Evolutionary conservation across 2,888 invertebrate genomes (phyloP).

Genomic region (Marasmarcha lunaedactyla): DNA sequence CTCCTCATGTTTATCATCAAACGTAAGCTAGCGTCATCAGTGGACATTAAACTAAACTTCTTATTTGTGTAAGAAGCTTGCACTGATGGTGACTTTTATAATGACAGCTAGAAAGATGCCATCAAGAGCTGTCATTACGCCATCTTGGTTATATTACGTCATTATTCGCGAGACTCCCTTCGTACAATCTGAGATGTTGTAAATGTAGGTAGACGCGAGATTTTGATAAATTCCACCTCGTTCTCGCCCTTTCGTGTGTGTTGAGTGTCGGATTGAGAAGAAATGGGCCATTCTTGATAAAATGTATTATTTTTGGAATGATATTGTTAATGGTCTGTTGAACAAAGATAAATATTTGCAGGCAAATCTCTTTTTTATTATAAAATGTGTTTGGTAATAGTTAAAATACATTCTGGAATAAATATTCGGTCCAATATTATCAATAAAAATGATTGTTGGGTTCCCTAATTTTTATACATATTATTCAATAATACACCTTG

Average conservation of each 20-base stretch:
- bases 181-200: constrained; percentile 57
- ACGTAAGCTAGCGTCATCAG: constrained; percentile 33
- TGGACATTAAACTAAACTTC: constrained; percentile 24
- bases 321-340: too few species aligned
- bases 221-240: constrained; percentile 52
- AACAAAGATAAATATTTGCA: too few species aligned
- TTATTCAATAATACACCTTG: too few species aligned
- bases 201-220: constrained; percentile 58
- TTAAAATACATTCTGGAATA: too few species aligned
- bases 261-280: constrained; percentile 46
- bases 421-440: too few species aligned
- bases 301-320: constrained; percentile 14
- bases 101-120: constrained; percentile 37
- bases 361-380: too few species aligned
- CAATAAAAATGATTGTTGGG: too few species aligned
- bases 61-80: constrained; percentile 31
- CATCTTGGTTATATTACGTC: constrained; percentile 47
- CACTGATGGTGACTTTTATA: constrained; percentile 51
- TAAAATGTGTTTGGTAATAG: too few species aligned
- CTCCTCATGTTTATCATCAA: constrained; percentile 20
- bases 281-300: constrained; percentile 34
- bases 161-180: constrained; percentile 45
- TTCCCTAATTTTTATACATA: too few species aligned
- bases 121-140: constrained; percentile 52
- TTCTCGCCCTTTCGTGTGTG: constrained; percentile 29